Evolutionary conservation across 2,113 vertebrate species (phyloP).

Genomic region (Psittacara wagleri): DNA sequence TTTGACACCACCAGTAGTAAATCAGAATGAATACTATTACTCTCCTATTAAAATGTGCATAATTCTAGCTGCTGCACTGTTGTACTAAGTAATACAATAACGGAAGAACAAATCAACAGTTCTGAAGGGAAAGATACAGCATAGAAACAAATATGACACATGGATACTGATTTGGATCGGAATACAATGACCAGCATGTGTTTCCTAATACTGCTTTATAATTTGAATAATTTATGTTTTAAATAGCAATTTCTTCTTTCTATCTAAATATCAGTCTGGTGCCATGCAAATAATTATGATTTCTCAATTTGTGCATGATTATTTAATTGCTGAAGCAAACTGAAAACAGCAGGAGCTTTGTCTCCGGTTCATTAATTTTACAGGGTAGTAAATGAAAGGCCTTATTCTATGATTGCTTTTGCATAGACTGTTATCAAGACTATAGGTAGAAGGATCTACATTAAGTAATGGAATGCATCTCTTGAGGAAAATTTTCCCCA

Average conservation of each 20-base stretch:
- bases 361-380: conserved; percentile 13
- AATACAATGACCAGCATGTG: neutral
- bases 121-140: neutral
- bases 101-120: neutral
- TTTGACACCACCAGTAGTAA: neutral
- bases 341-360: conserved; percentile 16
- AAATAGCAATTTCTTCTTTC: neutral
- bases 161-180: neutral
- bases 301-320: conserved; percentile 36
- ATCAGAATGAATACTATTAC: neutral
- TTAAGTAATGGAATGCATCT: neutral
- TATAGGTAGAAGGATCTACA: neutral
- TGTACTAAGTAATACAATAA: neutral
- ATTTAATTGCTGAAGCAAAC: conserved; percentile 30
- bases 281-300: neutral
- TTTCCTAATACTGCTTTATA: neutral
- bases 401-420: conserved; percentile 9
- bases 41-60: neutral
- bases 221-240: neutral
- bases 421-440: neutral
- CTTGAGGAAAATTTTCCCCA: neutral
- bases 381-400: neutral
- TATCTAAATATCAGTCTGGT: neutral
- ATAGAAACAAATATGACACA: neutral
- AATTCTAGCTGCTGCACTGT: neutral